A percentile compares a stretch with the other conserved stretches of the same genome.
phyloP scores from a whole-genome alignment of 2,797 vertebrate genomes.

The Lepilemur septentrionalis region DNA sequence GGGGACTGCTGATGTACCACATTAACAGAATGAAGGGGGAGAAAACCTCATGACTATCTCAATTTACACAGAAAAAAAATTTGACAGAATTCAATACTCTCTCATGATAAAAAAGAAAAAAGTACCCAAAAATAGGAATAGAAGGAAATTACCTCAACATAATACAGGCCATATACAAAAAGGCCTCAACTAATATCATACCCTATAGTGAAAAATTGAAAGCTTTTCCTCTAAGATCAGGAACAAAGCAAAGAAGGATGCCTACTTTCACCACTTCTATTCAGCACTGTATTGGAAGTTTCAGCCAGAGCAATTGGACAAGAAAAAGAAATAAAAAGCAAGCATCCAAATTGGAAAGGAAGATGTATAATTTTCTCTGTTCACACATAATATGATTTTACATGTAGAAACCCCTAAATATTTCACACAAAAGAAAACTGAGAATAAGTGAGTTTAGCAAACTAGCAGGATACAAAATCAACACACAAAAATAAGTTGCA shows the following conservation, averaged over 20 bases:
- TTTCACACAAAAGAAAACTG: neutral
- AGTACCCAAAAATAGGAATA: neutral
- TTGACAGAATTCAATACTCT: neutral
- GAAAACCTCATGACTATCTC: neutral
- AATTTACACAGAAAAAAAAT: neutral
- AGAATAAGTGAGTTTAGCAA: neutral
- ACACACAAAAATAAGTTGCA: neutral
- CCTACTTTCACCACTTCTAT: neutral
- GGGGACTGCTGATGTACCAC: neutral
- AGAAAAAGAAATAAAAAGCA: neutral
- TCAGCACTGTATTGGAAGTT: neutral
- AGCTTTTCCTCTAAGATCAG: neutral
- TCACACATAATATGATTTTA: neutral
- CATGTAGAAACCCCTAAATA: neutral
- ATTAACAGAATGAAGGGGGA: neutral
- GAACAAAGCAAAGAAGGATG: neutral
- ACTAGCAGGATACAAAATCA: neutral
- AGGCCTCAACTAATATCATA: neutral
- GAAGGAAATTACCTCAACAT: neutral
- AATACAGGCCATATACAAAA: neutral
- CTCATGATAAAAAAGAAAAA: neutral
- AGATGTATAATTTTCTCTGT: neutral
- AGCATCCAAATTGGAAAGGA: neutral
- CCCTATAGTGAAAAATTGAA: neutral
- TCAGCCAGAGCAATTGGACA: neutral